Conservation (phyloP, 2,797 vertebrate species). For the Falco rusticolus region DNA sequence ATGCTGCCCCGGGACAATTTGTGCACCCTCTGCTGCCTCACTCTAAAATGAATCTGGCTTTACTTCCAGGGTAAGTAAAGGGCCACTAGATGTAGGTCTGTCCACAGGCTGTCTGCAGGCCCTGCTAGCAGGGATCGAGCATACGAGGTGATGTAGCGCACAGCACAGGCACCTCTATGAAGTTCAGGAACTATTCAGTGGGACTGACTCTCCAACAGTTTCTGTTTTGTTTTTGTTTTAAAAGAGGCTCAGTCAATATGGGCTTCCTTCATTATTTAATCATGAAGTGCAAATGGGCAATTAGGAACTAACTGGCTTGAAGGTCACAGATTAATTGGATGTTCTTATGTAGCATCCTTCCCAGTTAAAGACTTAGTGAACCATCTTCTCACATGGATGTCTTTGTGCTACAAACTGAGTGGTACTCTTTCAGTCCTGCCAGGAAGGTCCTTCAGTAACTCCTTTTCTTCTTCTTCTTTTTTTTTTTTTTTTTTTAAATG, state of each 20-base stretch:
- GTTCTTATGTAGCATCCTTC: neutral
- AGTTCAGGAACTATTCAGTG: neutral
- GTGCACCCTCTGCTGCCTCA: neutral
- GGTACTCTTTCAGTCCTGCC: neutral
- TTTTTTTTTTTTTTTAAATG: neutral
- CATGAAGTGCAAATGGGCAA: neutral
- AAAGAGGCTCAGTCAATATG: neutral
- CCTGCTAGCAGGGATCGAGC: too few species aligned
- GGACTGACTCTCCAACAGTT: neutral
- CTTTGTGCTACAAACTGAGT: neutral
- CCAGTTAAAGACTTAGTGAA: neutral
- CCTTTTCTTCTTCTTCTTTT: neutral
- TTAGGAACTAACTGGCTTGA: neutral
- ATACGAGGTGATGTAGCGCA: fast-evolving
- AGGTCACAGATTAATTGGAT: neutral
- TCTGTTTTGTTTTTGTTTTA: neutral
- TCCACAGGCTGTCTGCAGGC: neutral
- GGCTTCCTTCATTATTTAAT: neutral
- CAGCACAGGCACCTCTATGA: neutral
- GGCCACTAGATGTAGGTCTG: neutral
- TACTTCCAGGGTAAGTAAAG: neutral
- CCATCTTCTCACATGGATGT: neutral
- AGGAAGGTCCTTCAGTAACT: neutral
- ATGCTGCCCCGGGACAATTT: neutral
- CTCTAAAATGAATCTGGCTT: neutral